phyloP scores from a whole-genome alignment of 2,888 invertebrate species.

The Coremacera marginata region DNA sequence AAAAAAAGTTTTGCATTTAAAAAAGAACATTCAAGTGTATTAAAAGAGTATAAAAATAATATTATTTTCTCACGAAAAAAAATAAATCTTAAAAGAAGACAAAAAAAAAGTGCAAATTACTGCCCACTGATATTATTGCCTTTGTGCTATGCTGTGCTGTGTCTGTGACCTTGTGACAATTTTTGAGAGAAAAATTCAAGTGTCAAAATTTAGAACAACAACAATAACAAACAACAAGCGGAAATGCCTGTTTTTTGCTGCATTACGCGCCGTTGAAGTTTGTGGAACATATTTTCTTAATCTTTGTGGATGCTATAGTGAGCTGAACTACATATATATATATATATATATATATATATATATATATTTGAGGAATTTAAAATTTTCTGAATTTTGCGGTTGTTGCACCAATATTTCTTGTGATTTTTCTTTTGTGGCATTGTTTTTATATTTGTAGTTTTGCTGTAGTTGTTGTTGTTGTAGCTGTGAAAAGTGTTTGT shows the following conservation, averaged over 20 bases:
- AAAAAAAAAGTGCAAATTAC: neutral
- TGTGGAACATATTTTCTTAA: slow-evolving; percentile 14
- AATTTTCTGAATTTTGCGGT: neutral
- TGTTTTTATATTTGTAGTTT: neutral
- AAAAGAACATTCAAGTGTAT: neutral
- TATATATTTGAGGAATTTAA: neutral
- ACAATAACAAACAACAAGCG: slow-evolving; percentile 12
- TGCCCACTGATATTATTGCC: neutral
- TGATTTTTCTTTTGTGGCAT: neutral
- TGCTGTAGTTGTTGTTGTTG: neutral
- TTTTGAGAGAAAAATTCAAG: neutral
- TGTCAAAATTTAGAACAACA: neutral
- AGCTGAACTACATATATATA: neutral
- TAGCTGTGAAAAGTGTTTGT: neutral
- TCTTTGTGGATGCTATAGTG: slow-evolving; percentile 7
- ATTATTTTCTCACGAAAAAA: neutral
- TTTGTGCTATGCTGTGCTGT: neutral
- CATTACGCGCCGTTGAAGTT: neutral
- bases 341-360: neutral
- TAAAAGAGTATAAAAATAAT: neutral
- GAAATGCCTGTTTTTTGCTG: slow-evolving; percentile 18
- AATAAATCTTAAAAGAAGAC: neutral
- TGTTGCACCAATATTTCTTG: slow-evolving; percentile 2
- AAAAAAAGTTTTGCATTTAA: no score
- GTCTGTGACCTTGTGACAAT: slow-evolving; percentile 19